Percentiles rank a stretch among this genome's conserved stretches.
Conservation (phyloP, 2,888 invertebrate genomes). For the Cinara cedri region DNA sequence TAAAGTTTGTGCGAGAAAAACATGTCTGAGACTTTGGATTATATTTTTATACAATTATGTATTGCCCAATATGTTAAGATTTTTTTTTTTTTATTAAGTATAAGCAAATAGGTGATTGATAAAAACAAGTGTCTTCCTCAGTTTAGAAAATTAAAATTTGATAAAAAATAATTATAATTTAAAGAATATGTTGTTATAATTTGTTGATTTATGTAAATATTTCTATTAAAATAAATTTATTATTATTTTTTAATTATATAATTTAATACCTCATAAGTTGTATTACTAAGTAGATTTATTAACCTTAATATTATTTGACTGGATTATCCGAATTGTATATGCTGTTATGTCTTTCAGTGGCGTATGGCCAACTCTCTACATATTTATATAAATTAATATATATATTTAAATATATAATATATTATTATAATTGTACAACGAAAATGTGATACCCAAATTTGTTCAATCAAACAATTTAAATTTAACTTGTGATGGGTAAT, state of each 20-base stretch:
- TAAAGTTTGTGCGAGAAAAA: slow-evolving; percentile 42
- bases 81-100: slow-evolving; percentile 34
- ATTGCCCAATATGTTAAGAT: slow-evolving; percentile 39
- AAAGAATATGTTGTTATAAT: slow-evolving; percentile 48
- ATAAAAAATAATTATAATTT: slow-evolving; percentile 34
- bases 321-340: slow-evolving; percentile 28
- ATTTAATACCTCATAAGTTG: slow-evolving; percentile 54
- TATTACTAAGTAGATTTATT: slow-evolving; percentile 39
- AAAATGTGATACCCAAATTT: slow-evolving; percentile 35
- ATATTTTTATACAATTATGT: slow-evolving; percentile 50
- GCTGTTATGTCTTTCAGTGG: slow-evolving; percentile 43
- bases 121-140: slow-evolving; percentile 50
- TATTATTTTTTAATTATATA: slow-evolving; percentile 40
- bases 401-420: background rate
- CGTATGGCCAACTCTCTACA: slow-evolving; percentile 5
- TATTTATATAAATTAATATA: slow-evolving; percentile 30
- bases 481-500: slow-evolving; percentile 18
- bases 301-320: slow-evolving; percentile 21
- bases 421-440: slow-evolving; percentile 10
- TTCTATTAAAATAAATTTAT: slow-evolving; percentile 51
- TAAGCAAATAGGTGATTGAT: slow-evolving; percentile 56
- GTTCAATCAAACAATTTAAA: slow-evolving; percentile 22
- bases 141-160: slow-evolving; percentile 43
- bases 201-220: slow-evolving; percentile 55
- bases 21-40: slow-evolving; percentile 35